Evolutionary conservation across 2,888 invertebrate genomes (phyloP).

Genomic region (Halictus ligatus): DNA sequence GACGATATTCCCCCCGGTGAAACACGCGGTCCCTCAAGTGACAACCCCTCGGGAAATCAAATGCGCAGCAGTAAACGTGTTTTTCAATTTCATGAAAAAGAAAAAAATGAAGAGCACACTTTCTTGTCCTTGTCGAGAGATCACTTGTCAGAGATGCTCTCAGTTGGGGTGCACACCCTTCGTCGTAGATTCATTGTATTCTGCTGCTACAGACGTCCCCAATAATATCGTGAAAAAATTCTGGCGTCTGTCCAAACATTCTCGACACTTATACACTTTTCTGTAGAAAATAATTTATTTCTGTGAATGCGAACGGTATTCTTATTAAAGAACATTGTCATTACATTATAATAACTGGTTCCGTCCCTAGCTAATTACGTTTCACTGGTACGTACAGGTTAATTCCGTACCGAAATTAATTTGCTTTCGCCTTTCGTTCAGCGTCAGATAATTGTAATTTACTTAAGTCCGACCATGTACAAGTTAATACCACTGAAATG

Average conservation of each 20-base stretch:
- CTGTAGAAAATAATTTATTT: neutral
- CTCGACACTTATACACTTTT: neutral
- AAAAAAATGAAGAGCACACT: neutral
- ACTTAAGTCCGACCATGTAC: neutral
- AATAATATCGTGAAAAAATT: neutral
- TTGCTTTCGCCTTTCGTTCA: neutral
- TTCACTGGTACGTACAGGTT: neutral
- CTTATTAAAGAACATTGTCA: neutral
- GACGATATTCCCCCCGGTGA: neutral
- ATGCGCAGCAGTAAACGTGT: neutral
- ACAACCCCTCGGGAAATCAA: constrained; percentile 41
- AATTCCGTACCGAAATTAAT: neutral
- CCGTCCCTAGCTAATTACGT: neutral
- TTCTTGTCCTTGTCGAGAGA: neutral
- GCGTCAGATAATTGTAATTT: neutral
- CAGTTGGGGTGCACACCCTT: neutral
- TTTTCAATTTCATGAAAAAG: constrained; percentile 27
- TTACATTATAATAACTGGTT: neutral
- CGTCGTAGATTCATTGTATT: neutral
- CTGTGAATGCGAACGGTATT: neutral
- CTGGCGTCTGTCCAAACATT: neutral
- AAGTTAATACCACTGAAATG: neutral
- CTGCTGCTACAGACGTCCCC: neutral
- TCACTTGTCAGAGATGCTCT: neutral
- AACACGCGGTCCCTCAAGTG: neutral